A percentile compares a stretch with the other conserved stretches of the same genome.
These are phyloP conservation scores for Chauna torquata DNA, from an alignment of 2,113 vertebrate species.

Conservation along the genomic window DNA sequence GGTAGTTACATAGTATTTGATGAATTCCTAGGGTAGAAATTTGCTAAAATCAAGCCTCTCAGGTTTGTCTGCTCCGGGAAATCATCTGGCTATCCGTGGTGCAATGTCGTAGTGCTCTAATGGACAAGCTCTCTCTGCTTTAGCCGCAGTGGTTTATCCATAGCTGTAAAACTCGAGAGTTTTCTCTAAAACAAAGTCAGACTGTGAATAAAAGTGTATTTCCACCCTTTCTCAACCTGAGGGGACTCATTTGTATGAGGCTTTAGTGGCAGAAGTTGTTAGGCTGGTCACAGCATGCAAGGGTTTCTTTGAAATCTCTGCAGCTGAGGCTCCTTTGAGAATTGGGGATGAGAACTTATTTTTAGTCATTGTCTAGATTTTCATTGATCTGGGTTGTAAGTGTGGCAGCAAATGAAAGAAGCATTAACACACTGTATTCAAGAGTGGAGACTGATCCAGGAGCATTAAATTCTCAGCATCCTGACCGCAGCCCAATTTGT, in stretches of 20 bases:
- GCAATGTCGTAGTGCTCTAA: background rate
- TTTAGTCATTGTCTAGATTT: slow-evolving; percentile 29
- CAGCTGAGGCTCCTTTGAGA: slow-evolving; percentile 2
- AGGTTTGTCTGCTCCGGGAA: background rate
- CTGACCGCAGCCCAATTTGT: slow-evolving; percentile 44
- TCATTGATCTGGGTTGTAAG: slow-evolving; percentile 39
- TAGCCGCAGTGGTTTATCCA: background rate
- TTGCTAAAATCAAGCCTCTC: background rate
- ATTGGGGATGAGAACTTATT: slow-evolving; percentile 15
- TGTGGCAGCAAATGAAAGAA: slow-evolving; percentile 52
- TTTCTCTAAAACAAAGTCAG: background rate
- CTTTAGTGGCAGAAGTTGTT: background rate
- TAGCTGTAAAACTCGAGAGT: slow-evolving; percentile 10
- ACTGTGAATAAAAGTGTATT: background rate
- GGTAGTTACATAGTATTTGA: background rate
- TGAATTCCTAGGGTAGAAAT: background rate
- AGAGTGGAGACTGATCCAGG: slow-evolving; percentile 1
- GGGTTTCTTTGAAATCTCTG: slow-evolving; percentile 23
- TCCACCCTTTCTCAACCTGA: background rate
- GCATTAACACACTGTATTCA: background rate
- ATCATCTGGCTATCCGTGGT: background rate
- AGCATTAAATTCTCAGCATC: slow-evolving; percentile 45
- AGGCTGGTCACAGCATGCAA: background rate
- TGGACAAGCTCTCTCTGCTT: background rate
- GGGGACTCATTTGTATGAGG: background rate